Conservation (phyloP, 2,888 invertebrate genomes). For the Philaethria dido region DNA sequence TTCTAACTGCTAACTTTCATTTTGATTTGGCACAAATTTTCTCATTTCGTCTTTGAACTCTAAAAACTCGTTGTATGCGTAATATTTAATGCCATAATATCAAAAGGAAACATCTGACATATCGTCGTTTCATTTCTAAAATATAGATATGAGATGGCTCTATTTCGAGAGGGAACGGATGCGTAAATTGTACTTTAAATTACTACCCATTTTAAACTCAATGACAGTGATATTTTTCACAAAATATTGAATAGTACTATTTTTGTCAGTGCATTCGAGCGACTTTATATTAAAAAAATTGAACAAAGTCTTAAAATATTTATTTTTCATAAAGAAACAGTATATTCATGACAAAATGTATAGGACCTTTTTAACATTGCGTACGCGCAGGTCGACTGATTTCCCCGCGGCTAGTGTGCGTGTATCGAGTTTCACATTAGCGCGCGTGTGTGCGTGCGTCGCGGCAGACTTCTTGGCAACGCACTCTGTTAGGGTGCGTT, state of each 20-base stretch:
- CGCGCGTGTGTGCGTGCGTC: conserved; percentile 55
- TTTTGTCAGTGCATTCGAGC: not conserved
- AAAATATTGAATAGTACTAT: conserved; percentile 1
- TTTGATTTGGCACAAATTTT: conserved; percentile 19
- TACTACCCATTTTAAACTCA: conserved; percentile 1
- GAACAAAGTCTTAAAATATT: not conserved
- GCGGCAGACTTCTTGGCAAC: conserved; percentile 72
- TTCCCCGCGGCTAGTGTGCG: conserved; percentile 58
- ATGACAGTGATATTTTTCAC: not conserved
- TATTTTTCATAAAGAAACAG: not conserved
- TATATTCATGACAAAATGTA: conserved; percentile 18
- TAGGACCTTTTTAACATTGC: conserved; percentile 43
- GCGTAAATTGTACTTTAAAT: conserved; percentile 24
- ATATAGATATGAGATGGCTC: conserved; percentile 12
- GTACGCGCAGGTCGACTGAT: conserved; percentile 53
- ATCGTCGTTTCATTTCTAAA: conserved; percentile 18
- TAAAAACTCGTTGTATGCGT: not conserved
- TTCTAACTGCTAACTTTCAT: conserved; percentile 10
- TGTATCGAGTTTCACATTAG: conserved; percentile 62
- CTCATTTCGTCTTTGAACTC: not conserved
- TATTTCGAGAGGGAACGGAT: conserved; percentile 26
- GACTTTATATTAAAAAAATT: not conserved
- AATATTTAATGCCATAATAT: conserved; percentile 20
- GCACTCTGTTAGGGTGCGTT: conserved; percentile 49
- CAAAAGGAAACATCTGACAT: conserved; percentile 17